Conservation (phyloP, 2,797 vertebrate genomes). For the Hirundo rustica region DNA sequence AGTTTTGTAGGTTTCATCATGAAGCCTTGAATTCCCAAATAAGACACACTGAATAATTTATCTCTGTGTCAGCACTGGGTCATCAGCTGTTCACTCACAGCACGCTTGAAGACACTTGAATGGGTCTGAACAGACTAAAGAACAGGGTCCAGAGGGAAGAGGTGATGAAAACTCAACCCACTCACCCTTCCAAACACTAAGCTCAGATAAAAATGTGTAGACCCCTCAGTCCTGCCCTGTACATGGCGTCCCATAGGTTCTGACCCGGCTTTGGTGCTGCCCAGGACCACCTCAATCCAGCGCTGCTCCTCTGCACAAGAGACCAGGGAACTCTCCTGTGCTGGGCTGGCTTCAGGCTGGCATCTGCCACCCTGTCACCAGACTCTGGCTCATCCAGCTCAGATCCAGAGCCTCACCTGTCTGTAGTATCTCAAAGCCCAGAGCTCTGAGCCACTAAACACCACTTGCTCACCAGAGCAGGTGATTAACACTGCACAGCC, state of each 20-base stretch:
- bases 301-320: not conserved
- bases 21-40: slow-evolving; percentile 70
- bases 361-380: not conserved
- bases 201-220: not conserved
- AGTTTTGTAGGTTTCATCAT: slow-evolving; percentile 70
- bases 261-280: not conserved
- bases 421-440: not conserved
- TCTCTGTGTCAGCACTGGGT: slow-evolving; percentile 68
- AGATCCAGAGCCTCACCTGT: not conserved
- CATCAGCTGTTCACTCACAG: slow-evolving; percentile 69
- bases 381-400: not conserved
- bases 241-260: not conserved
- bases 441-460: not conserved
- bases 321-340: not conserved
- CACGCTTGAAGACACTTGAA: not conserved
- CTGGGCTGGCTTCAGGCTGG: not conserved
- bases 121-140: not conserved
- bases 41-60: slow-evolving; percentile 77
- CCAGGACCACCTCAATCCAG: fast-evolving
- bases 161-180: not conserved
- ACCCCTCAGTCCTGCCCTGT: not conserved
- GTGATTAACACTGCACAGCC: not conserved
- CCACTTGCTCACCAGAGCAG: not conserved
- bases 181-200: not conserved
- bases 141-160: not conserved